Evolutionary conservation across 2,797 vertebrate species (phyloP), one percentile per base, ranked within the genome.

Genomic region (Arremon brunneinucha): DNA sequence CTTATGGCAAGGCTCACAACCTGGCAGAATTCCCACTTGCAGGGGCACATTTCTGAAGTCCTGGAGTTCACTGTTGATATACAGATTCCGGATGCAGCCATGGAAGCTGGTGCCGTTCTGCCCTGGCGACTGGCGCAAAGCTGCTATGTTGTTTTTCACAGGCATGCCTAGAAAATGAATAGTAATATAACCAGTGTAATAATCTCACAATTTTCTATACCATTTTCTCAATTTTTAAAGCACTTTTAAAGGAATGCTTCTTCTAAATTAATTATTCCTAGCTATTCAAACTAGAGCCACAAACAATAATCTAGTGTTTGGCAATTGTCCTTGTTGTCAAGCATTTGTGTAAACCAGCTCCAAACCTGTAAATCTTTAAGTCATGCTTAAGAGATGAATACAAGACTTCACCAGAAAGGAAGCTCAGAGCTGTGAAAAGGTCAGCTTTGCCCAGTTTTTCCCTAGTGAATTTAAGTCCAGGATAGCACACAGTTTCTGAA

Each of bases 21-120:
- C 99, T 0, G 99, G 99, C 76, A 99, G 98, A 81, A 99, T 99
- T 72, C 99, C 99, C 6, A 97, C 98, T 41, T 98, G 98, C 83
- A 98, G 97, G 43, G 98, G 98, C 67, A 99, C 98, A 3, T 98
- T 98, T 44, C 98, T 98, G 80, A 99, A 98, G 95, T 99, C 99
- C 95, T 99, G 99, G 67, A 99, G 98, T 87, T 99, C 98, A 2
- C 98, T 99, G 63, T 99, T 99, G 95, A 99, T 99, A 69, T 99
- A 99, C 1, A 99, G 97, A 89, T 99, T 99, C 32, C 99, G 98
- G 74, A 99, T 98, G 94, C 99, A 99, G 57, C 99, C 99, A 1
- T 99, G 99, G 97, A 99, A 99, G 94, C 98, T 99, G 34, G 98
- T 99, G 93, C 99, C 98, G 0, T 99, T 99, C 75, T 98, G 98